A percentile compares a stretch with the other conserved stretches of the same genome.
Conservation (phyloP, 1,140 invertebrate genomes). For the Lucilia sericata region DNA sequence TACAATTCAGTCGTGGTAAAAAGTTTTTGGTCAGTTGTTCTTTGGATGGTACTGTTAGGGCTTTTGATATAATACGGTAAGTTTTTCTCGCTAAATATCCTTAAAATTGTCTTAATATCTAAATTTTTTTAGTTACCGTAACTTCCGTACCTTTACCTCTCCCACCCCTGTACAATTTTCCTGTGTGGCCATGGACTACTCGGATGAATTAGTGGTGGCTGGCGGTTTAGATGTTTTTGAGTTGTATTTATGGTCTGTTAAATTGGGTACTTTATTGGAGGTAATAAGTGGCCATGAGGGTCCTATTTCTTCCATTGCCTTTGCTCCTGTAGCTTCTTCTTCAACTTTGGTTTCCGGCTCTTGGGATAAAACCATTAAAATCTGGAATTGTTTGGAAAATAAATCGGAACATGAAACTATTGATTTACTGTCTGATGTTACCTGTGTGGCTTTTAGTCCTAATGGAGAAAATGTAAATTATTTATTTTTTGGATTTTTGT, state of each 20-base stretch:
- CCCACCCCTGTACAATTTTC: conserved; percentile 91
- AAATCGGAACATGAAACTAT: conserved; percentile 87
- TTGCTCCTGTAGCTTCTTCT: conserved; percentile 80
- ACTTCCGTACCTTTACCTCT: conserved; percentile 95
- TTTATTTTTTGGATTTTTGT: background rate
- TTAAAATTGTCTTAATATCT: conserved; percentile 45
- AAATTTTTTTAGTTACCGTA: conserved; percentile 78
- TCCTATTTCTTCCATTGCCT: conserved; percentile 86
- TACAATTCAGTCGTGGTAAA: conserved; percentile 89
- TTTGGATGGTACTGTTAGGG: conserved; percentile 94
- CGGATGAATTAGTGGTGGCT: conserved; percentile 92
- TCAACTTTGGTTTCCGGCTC: conserved; percentile 87
- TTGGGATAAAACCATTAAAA: conserved; percentile 92
- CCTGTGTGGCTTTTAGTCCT: conserved; percentile 86
- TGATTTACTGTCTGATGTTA: conserved; percentile 82
- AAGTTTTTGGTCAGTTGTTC: conserved; percentile 93
- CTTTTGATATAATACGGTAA: conserved; percentile 87
- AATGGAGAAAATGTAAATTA: conserved; percentile 82
- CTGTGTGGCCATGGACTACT: conserved; percentile 89
- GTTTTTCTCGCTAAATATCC: background rate
- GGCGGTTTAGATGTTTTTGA: conserved; percentile 95
- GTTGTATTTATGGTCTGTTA: conserved; percentile 95
- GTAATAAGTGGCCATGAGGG: conserved; percentile 93
- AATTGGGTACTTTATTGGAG: conserved; percentile 90
- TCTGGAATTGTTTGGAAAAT: conserved; percentile 90